A percentile compares a stretch with the other conserved stretches of the same genome.
These are phyloP conservation scores for Phalacrocorax brasilianus DNA, from an alignment of 2,113 vertebrate genomes.

Conservation along the genomic window DNA sequence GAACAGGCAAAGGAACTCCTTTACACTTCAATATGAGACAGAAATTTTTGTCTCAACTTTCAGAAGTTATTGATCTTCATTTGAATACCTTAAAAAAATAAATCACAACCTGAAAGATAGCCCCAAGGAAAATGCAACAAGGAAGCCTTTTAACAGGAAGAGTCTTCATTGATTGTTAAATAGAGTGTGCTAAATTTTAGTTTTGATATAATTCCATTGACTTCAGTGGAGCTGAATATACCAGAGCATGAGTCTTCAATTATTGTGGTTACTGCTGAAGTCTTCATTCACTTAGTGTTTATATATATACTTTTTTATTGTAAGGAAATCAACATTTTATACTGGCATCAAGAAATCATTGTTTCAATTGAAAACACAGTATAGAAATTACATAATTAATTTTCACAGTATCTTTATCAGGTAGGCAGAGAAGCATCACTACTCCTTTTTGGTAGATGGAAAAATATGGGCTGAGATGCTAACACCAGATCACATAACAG, in stretches of 20 bases:
- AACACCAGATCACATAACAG: background rate
- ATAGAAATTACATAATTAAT: background rate
- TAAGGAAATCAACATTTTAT: background rate
- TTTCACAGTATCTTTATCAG: background rate
- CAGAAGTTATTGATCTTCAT: constrained; percentile 65
- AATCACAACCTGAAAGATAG: background rate
- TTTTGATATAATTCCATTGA: background rate
- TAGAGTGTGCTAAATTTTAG: background rate
- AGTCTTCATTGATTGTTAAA: background rate
- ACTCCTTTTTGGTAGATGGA: background rate
- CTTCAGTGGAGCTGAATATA: background rate
- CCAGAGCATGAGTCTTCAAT: background rate
- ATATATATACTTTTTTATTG: background rate
- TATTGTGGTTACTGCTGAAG: background rate
- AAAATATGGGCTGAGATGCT: background rate
- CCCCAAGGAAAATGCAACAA: background rate
- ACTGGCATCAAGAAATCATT: background rate
- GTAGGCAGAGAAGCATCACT: background rate
- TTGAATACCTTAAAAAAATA: constrained; percentile 1
- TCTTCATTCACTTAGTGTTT: background rate
- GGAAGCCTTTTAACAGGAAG: background rate
- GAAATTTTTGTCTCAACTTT: constrained; percentile 55
- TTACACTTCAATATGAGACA: constrained; percentile 41
- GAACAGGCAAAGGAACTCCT: constrained; percentile 23
- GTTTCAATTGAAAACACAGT: background rate